phyloP scores from a whole-genome alignment of 1,140 invertebrate species.

The Hyposmocoma kahamanoa region DNA sequence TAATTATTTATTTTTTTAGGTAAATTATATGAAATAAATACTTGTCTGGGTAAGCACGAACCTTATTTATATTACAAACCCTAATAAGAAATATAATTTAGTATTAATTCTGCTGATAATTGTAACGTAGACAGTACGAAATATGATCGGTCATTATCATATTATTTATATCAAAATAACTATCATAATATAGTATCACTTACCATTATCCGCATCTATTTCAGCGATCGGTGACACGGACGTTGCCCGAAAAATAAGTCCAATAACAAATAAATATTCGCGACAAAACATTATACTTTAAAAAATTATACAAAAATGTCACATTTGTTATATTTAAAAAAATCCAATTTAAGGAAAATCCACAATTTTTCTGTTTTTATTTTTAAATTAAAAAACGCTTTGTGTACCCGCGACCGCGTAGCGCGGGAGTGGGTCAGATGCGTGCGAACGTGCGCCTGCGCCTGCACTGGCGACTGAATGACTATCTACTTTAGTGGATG shows the following conservation, averaged over 20 bases:
- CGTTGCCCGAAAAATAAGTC: slow-evolving; percentile 46
- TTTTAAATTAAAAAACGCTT: neutral
- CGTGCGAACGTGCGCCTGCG: slow-evolving; percentile 18
- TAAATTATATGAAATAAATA: too few species aligned
- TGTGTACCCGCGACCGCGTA: neutral
- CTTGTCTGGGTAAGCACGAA: too few species aligned
- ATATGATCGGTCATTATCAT: too few species aligned
- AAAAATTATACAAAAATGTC: neutral
- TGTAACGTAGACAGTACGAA: too few species aligned
- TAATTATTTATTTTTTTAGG: too few species aligned
- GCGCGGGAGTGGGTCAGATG: slow-evolving; percentile 7
- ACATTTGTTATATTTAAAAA: neutral
- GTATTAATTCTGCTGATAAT: too few species aligned
- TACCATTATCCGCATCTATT: slow-evolving; percentile 57
- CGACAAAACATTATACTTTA: slow-evolving; percentile 24
- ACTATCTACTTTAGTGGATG: too few species aligned
- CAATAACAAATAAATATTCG: slow-evolving; percentile 40
- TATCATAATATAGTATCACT: too few species aligned
- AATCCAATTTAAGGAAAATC: neutral
- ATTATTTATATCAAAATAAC: too few species aligned
- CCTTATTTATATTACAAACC: too few species aligned
- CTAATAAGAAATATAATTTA: too few species aligned
- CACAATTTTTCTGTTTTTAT: neutral
- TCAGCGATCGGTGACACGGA: slow-evolving; percentile 51
- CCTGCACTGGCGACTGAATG: neutral